Conservation (phyloP, 2,113 vertebrate species). For the Leptosomus discolor region DNA sequence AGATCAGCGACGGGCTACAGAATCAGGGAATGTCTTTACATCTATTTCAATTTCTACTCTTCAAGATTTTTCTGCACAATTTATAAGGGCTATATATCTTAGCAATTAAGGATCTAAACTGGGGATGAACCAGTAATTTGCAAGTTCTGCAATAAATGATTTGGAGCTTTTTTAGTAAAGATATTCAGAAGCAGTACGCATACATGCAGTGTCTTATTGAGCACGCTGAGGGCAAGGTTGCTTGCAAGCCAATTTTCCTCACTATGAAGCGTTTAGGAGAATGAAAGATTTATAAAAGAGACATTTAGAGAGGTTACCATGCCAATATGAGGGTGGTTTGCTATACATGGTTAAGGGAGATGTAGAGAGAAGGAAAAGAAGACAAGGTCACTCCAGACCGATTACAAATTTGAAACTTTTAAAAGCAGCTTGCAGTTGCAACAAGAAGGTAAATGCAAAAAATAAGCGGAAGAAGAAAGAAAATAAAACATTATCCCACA, state of each 20-base stretch:
- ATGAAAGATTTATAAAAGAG: constrained; percentile 24
- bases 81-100: background rate
- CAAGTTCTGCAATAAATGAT: background rate
- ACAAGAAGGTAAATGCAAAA: background rate
- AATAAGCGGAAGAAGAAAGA: background rate
- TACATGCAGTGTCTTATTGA: background rate
- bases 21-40: background rate
- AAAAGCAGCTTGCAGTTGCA: background rate
- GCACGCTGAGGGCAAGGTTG: background rate
- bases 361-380: background rate
- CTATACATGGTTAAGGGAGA: background rate
- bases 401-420: background rate
- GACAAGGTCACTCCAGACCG: background rate
- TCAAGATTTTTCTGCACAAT: background rate
- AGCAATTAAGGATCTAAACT: background rate
- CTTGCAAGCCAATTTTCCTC: constrained; percentile 18
- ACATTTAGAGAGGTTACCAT: background rate
- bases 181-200: background rate
- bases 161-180: background rate
- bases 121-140: background rate
- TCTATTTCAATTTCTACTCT: background rate
- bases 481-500: background rate
- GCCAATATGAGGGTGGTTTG: background rate
- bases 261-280: background rate
- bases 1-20: background rate